phyloP scores from a whole-genome alignment of 2,797 vertebrate genomes.

The Ispidina picta region DNA sequence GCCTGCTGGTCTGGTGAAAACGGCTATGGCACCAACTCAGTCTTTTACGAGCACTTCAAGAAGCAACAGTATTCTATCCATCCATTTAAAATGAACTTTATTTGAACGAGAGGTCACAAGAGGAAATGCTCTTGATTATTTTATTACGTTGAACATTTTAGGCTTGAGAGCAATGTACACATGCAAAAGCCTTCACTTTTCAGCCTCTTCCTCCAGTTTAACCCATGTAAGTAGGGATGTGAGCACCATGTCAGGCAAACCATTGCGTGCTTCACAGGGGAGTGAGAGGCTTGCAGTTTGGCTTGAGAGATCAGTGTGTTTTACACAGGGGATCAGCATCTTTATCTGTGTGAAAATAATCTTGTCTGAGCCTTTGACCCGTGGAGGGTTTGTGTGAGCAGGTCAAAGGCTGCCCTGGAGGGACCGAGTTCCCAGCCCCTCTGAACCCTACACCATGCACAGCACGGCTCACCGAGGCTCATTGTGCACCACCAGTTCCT shows the following conservation, averaged over 20 bases:
- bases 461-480: not conserved
- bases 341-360: not conserved
- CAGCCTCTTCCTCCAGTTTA: not conserved
- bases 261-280: not conserved
- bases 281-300: not conserved
- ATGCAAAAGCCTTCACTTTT: accelerated
- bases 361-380: not conserved
- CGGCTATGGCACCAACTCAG: not conserved
- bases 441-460: not conserved
- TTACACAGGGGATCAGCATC: not conserved
- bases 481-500: accelerated
- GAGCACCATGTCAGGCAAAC: accelerated
- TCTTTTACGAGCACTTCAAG: not conserved
- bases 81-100: not conserved
- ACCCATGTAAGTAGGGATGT: not conserved
- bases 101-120: not conserved
- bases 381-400: not conserved
- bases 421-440: not conserved
- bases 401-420: not conserved
- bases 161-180: not conserved
- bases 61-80: not conserved
- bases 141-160: not conserved
- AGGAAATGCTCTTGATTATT: not conserved
- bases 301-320: not conserved
- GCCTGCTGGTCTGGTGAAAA: accelerated